phyloP scores from a whole-genome alignment of 2,797 vertebrate genomes.

The Thalassophryne amazonica region DNA sequence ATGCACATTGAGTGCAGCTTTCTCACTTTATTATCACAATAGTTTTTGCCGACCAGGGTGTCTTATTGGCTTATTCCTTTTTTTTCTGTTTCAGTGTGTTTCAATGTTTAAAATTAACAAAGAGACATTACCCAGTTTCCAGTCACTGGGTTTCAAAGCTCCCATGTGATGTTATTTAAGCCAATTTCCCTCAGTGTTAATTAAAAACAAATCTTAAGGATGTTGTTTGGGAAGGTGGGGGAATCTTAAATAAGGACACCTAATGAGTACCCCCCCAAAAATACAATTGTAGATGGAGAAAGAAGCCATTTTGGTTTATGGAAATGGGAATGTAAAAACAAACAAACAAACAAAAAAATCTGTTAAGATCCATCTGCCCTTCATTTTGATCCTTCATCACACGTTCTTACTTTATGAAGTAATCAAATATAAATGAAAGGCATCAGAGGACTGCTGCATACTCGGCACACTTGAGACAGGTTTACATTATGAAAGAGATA shows the following conservation, averaged over 20 bases:
- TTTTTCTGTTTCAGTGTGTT: no score
- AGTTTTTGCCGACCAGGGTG: no score
- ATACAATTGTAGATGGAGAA: neutral
- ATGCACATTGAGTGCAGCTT: no score
- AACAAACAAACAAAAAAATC: neutral
- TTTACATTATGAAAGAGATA: no score
- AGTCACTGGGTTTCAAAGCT: constrained; percentile 16
- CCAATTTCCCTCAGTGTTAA: constrained; percentile 6
- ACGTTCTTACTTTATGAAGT: no score
- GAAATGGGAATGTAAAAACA: neutral
- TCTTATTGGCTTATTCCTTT: no score
- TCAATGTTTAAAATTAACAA: constrained; percentile 23
- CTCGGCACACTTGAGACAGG: no score
- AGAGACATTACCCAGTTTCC: constrained; percentile 13
- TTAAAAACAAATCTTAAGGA: constrained; percentile 17
- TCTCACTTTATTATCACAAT: no score
- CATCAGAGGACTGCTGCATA: no score
- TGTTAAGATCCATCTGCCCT: neutral
- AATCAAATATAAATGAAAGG: no score
- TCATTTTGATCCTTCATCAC: neutral
- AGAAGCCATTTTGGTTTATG: neutral
- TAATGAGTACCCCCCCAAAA: constrained; percentile 6
- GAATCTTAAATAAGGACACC: constrained; percentile 8
- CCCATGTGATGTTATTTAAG: constrained; percentile 22
- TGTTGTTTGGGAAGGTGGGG: neutral